Conservation (phyloP, 2,888 invertebrate species). For the Iphiclides podalirius region DNA sequence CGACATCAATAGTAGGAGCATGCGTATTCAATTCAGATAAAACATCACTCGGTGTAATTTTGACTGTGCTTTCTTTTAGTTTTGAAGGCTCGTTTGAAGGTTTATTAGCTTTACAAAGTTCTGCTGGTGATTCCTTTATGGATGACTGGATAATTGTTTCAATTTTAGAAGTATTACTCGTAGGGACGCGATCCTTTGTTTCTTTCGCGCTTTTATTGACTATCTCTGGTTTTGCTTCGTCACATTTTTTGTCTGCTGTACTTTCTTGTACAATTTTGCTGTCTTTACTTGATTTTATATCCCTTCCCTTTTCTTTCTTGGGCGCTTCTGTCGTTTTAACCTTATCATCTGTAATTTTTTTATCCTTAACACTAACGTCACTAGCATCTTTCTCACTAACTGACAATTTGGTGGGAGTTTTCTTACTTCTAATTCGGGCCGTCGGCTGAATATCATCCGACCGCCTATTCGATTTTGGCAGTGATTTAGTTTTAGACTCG, state of each 20-base stretch:
- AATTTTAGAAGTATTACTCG: background rate
- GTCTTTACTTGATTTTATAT: too few species aligned
- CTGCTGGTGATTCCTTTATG: background rate
- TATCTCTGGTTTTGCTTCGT: slow-evolving; percentile 19
- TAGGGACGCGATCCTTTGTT: background rate
- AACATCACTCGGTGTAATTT: background rate
- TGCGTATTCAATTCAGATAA: background rate
- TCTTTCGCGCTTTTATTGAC: slow-evolving; percentile 8
- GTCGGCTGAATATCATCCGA: slow-evolving; percentile 61
- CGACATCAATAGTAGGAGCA: slow-evolving; percentile 14
- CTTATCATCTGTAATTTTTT: slow-evolving; percentile 22
- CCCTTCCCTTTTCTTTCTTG: slow-evolving; percentile 21
- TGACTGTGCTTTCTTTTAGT: background rate
- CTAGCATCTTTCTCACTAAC: slow-evolving; percentile 46
- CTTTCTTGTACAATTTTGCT: slow-evolving; percentile 1
- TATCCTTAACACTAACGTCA: slow-evolving; percentile 51
- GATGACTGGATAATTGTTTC: slow-evolving; percentile 1
- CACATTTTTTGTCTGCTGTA: slow-evolving; percentile 22
- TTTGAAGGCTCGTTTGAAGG: slow-evolving; percentile 1
- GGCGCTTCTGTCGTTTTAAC: slow-evolving; percentile 14
- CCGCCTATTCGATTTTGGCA: slow-evolving; percentile 52
- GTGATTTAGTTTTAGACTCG: slow-evolving; percentile 44
- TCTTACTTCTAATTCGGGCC: slow-evolving; percentile 53
- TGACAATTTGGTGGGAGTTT: slow-evolving; percentile 62
- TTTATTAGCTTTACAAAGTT: background rate